A percentile compares a stretch with the other conserved stretches of the same genome.
phyloP scores from a whole-genome alignment of 2,797 vertebrate genomes.

The Acanthurus leucopareius region DNA sequence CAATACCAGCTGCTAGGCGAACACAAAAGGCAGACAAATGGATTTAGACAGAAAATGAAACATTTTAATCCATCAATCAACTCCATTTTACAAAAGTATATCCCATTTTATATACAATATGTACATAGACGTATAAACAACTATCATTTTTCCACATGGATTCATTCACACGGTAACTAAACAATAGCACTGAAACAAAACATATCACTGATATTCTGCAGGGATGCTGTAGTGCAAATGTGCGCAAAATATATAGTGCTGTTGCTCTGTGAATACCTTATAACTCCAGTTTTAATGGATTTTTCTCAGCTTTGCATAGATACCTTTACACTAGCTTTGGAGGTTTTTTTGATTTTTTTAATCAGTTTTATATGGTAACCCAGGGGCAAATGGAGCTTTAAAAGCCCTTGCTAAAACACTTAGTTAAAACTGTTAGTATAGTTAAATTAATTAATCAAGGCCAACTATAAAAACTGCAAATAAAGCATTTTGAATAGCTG shows the following conservation, averaged over 20 bases:
- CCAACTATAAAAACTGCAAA: constrained; percentile 49
- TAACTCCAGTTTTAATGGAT: constrained; percentile 69
- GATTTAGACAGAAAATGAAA: constrained; percentile 81
- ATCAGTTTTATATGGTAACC: constrained; percentile 29
- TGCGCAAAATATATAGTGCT: constrained; percentile 83
- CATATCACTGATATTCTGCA: constrained; percentile 81
- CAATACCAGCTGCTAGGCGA: constrained; percentile 61
- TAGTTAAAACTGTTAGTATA: constrained; percentile 40
- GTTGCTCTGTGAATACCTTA: constrained; percentile 75
- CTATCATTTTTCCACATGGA: constrained; percentile 80
- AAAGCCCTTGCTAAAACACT: constrained; percentile 26
- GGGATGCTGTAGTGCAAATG: constrained; percentile 85
- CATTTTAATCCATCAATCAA: constrained; percentile 87
- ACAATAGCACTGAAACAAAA: constrained; percentile 80
- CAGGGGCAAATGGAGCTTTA: constrained; percentile 40
- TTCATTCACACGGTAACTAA: constrained; percentile 79
- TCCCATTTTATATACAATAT: constrained; percentile 90
- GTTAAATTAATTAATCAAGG: constrained; percentile 58
- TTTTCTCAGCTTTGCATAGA: constrained; percentile 55
- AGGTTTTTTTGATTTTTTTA: constrained; percentile 42
- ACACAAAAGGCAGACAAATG: constrained; percentile 66
- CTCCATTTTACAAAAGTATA: constrained; percentile 89
- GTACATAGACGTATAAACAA: constrained; percentile 86
- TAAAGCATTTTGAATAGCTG: constrained; percentile 45
- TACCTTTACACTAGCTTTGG: constrained; percentile 55